Conservation (phyloP, 2,113 vertebrate species). For the Galeopterus variegatus region DNA sequence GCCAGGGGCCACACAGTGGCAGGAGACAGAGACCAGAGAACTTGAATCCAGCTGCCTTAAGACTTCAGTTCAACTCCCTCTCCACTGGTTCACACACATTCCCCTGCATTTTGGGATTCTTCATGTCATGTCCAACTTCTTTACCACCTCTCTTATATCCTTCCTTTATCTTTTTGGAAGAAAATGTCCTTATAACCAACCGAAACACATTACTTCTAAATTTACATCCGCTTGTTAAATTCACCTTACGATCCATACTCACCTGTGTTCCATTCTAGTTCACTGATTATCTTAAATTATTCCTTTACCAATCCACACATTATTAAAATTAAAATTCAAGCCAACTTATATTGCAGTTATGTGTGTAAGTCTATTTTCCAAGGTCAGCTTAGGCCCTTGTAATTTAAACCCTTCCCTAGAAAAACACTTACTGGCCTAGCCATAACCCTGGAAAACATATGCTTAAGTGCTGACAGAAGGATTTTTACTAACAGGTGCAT, state of each 20-base stretch:
- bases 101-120: conserved; percentile 9
- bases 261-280: background rate
- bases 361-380: conserved; percentile 30
- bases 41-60: background rate
- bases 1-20: background rate
- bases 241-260: background rate
- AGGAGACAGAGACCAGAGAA: background rate
- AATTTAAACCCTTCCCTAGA: conserved; percentile 31
- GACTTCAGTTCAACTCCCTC: background rate
- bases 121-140: background rate
- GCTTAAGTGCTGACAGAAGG: conserved; percentile 27
- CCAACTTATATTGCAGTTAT: conserved; percentile 39
- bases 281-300: background rate
- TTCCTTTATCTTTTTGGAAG: background rate
- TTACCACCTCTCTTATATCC: background rate
- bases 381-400: background rate
- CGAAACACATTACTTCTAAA: conserved; percentile 14
- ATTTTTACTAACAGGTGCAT: conserved; percentile 48
- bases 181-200: conserved; percentile 8
- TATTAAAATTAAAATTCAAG: conserved; percentile 36
- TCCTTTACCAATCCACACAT: background rate
- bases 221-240: conserved; percentile 36
- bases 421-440: conserved; percentile 7
- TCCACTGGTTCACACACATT: background rate
- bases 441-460: conserved; percentile 55